Percentiles rank a stretch among this genome's conserved stretches.
These are phyloP conservation scores for Sinosuthora webbiana DNA, from an alignment of 2,113 vertebrate genomes.

Conservation along the genomic window DNA sequence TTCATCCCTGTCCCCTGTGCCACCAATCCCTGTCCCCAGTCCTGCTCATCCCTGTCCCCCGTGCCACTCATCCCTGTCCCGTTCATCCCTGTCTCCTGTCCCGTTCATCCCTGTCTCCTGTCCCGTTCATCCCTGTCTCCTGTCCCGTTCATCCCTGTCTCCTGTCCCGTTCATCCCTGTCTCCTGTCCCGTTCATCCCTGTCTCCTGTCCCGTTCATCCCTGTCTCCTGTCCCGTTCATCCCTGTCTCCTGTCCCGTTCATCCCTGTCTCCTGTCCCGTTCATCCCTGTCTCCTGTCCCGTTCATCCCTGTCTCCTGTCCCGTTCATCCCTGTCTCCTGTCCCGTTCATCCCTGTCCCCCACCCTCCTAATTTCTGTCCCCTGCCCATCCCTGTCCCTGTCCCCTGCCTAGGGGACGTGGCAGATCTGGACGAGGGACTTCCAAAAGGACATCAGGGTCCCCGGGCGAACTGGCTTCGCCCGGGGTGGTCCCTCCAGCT, in stretches of 20 bases:
- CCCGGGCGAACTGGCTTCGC: rapidly evolving
- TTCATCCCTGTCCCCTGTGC: neutral
- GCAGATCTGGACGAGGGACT: neutral
- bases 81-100: neutral
- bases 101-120: neutral
- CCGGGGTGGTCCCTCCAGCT: neutral
- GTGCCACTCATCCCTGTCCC: neutral
- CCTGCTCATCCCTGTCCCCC: neutral
- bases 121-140: neutral
- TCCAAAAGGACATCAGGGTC: neutral
- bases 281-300: too few species aligned
- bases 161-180: neutral
- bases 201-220: too few species aligned
- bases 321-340: too few species aligned
- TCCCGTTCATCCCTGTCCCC: neutral
- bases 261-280: too few species aligned
- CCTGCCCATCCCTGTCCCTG: too few species aligned
- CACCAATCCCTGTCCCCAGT: rapidly evolving
- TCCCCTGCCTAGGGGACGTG: neutral
- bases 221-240: neutral
- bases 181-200: neutral
- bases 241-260: too few species aligned
- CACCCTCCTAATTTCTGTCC: neutral
- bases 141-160: neutral
- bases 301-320: neutral